Base-by-base conservation (phyloP, 1,140 invertebrate genomes). In the Stegodyphus dumicola region DNA sequence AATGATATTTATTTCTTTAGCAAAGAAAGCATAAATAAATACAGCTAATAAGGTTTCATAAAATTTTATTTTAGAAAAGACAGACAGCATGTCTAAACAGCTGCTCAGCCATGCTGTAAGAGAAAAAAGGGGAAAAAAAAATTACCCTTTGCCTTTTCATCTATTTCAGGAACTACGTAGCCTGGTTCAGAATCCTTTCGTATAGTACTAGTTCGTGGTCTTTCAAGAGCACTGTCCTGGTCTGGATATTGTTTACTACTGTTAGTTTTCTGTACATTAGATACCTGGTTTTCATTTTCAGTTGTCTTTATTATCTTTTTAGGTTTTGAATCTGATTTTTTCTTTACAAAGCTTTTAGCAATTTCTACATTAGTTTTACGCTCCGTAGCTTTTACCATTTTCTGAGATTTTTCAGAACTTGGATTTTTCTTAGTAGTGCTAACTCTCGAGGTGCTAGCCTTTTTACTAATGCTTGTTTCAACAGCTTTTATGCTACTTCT, bases 171-270 rank as follows among this genome's bases (percentile, higher is more conserved):
- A 9, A 60, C 9, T 10, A 60, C 5, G 15, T 60, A 33, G 33
- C 33, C 33, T 33, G 33, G 33, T 33, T 33, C 33, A 48, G 75
- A 18, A 6, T 48, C 54, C 73, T 86, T 86, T 48, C 18, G 66
- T 70, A 86, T 86, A 15, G 84, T 86, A 74, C 84, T 86, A 60
- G 84, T 86, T 73, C 76, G 77, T n/a, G 84, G 84, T 73, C 84
- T 77, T 65, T 69, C 81, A 60, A 67, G 6, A 67, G 11, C 66
- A 75, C 33, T 17, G n/a, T 64, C 52, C 48, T 13, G 7, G 33
- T 77, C 76, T 64, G 52, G 33, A 33, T 33, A 33, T 33, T 33
- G 33, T 33, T 33, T 33, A 33, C 7, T 9, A 60, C 56, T 67
- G 65, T 18, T n/a, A 17, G 2, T n/a, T 15, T n/a, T n/a, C 17